These are phyloP conservation scores for Umimayanthus chanpuru DNA, from an alignment of 92 coral and sea anemone genomes.

Conservation along the genomic window DNA sequence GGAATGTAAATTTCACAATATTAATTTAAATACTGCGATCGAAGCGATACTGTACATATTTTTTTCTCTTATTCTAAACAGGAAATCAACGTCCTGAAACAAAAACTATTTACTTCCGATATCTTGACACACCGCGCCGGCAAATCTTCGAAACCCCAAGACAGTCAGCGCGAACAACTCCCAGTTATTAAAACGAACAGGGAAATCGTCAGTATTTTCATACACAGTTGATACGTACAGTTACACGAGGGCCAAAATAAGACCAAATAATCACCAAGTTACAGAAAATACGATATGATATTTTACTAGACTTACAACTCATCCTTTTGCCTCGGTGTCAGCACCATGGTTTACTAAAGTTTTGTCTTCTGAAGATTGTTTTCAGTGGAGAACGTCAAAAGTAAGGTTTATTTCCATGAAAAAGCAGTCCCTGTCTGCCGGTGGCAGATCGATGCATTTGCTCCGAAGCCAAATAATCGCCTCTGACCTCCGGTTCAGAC, in stretches of 20 bases:
- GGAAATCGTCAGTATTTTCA: constrained; percentile 17
- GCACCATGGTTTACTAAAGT: constrained; percentile 87
- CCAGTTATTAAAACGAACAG: constrained; percentile 19
- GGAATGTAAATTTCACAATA: constrained; percentile 25
- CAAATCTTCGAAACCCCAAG: constrained; percentile 5
- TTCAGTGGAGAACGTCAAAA: constrained; percentile 51
- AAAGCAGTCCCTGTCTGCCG: constrained; percentile 60
- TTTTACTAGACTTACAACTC: constrained; percentile 80
- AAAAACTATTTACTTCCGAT: constrained; percentile 39
- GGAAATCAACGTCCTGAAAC: constrained; percentile 22
- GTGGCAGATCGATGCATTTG: constrained; percentile 50
- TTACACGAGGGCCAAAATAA: not conserved
- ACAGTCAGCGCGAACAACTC: constrained; percentile 35
- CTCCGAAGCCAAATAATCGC: constrained; percentile 16
- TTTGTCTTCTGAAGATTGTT: constrained; percentile 43
- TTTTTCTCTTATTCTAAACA: constrained; percentile 27
- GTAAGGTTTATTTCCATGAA: constrained; percentile 55
- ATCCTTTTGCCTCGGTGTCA: constrained; percentile 96
- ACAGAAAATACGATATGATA: not conserved
- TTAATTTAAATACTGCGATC: not conserved
- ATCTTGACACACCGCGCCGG: not conserved
- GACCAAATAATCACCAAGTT: not conserved
- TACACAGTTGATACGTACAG: constrained; percentile 19
- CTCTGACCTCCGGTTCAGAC: constrained; percentile 45
- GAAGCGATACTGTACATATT: not conserved